Evolutionary conservation across 2,888 invertebrate genomes (phyloP).

Genomic region (Leptothorax acervorum): DNA sequence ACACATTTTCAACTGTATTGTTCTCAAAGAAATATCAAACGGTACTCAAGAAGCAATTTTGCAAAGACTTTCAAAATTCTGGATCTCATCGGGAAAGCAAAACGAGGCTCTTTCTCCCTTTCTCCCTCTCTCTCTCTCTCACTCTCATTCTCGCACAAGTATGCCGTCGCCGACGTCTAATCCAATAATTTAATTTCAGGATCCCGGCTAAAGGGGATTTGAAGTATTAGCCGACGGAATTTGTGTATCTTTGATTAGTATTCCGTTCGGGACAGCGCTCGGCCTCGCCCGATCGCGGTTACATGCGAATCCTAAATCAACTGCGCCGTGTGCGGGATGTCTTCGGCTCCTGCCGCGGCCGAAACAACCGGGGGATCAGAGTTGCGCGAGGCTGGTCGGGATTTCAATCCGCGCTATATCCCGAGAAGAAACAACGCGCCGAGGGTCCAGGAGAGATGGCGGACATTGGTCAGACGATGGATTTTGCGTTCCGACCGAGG

Average conservation of each 20-base stretch:
- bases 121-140: slow-evolving; percentile 48
- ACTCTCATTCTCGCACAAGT: slow-evolving; percentile 47
- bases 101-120: slow-evolving; percentile 6
- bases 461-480: slow-evolving; percentile 54
- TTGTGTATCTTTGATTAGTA: slow-evolving; percentile 86
- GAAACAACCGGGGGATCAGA: slow-evolving; percentile 60
- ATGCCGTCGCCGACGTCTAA: slow-evolving; percentile 80
- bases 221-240: slow-evolving; percentile 85
- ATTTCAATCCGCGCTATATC: slow-evolving; percentile 65
- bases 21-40: slow-evolving; percentile 29
- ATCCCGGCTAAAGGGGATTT: slow-evolving; percentile 85
- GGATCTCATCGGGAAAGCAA: neutral
- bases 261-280: slow-evolving; percentile 82
- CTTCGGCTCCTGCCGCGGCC: slow-evolving; percentile 73
- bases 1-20: neutral
- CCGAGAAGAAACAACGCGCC: slow-evolving; percentile 62
- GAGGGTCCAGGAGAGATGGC: slow-evolving; percentile 41
- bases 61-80: slow-evolving; percentile 29
- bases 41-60: slow-evolving; percentile 42
- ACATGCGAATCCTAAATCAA: slow-evolving; percentile 84
- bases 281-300: slow-evolving; percentile 83
- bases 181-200: slow-evolving; percentile 85
- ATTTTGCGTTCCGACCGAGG: slow-evolving; percentile 49
- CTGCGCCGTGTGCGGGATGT: slow-evolving; percentile 71
- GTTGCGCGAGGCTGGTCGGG: slow-evolving; percentile 56